Evolutionary conservation across 2,888 invertebrate genomes (phyloP).

Genomic region (Leuctra nigra): DNA sequence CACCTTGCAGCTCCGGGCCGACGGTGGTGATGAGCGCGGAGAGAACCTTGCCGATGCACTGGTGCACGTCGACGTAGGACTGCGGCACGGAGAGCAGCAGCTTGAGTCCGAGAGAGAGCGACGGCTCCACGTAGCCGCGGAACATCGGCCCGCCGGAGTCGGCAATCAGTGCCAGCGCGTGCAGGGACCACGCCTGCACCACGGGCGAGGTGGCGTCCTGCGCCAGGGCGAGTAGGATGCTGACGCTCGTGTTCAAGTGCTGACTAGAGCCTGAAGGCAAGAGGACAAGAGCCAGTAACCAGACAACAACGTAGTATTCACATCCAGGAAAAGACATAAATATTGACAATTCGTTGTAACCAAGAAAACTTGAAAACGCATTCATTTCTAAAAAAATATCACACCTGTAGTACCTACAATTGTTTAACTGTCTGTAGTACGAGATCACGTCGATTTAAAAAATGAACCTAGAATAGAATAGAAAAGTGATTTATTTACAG

Average conservation of each 20-base stretch:
- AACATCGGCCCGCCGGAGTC: constrained; percentile 99
- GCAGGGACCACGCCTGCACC: constrained; percentile 97
- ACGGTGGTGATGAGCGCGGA: constrained; percentile 96
- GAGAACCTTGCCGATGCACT: constrained; percentile 86
- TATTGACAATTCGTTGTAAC: no score
- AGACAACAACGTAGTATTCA: no score
- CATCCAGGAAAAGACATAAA: no score
- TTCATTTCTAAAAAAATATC: no score
- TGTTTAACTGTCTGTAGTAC: no score
- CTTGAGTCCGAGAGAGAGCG: constrained; percentile 83
- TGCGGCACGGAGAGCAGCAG: constrained; percentile 85
- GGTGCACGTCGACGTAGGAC: constrained; percentile 84
- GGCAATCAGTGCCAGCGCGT: constrained; percentile 90
- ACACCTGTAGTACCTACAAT: no score
- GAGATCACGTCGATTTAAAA: no score
- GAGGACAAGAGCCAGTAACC: no score
- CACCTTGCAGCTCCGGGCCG: constrained; percentile 95
- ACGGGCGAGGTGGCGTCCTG: constrained; percentile 90
- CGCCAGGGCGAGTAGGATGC: constrained; percentile 86
- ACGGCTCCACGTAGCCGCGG: constrained; percentile 92
- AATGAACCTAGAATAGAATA: no score
- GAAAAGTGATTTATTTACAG: no score
- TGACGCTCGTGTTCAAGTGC: constrained; percentile 88
- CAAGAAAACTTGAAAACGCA: no score
- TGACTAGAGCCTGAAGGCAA: constrained; percentile 95